Base-by-base conservation (phyloP, 2,113 vertebrate genomes). In the Taxidea taxus region DNA sequence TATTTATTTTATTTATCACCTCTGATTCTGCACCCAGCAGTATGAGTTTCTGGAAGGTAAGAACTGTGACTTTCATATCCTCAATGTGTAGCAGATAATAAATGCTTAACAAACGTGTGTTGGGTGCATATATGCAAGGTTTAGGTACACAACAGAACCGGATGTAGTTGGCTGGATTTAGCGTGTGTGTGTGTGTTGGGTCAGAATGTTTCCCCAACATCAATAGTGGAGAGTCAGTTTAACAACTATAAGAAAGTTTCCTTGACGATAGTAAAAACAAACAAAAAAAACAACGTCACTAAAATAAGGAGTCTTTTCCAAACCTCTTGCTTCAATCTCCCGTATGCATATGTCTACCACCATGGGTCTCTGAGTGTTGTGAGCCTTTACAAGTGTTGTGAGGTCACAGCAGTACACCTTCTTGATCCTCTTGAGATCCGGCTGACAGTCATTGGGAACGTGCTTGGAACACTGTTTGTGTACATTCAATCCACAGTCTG, bases 391-490 rank as follows among this genome's bases (percentile, higher is more conserved):
- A 0, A 99, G 99, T 0, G 99, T 99, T 58, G 99, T 99, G 96
- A 99, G 99, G 95, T 99, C 99, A 60, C 99, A 99, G 98, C 99
- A 99, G 97, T 99, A 99, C 89, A 99, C 99, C 97, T 99, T 99
- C 98, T 99, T 99, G 98, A 99, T 99, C 98, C 99, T 99, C 98
- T 99, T 99, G 95, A 99, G 99, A 98, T 99, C 99, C 1, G 99
- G 99, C 94, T 99, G 99, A 98, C 99, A 99, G 99, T 99, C 99
- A 0, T 99, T 99, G 97, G 99, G 99, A 88, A 99, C 99, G 4
- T 99, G 99, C 97, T 99, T 99, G 97, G 99, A 99, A 97, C 99
- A 99, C 98, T 99, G 99, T 97, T 99, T 99, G 98, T 99, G 99
- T 37, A 99, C 99, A 16, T 99, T 99, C 98, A 99, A 96, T 15